Conservation (phyloP, 2,888 invertebrate species). For the Smittia aterrima region DNA sequence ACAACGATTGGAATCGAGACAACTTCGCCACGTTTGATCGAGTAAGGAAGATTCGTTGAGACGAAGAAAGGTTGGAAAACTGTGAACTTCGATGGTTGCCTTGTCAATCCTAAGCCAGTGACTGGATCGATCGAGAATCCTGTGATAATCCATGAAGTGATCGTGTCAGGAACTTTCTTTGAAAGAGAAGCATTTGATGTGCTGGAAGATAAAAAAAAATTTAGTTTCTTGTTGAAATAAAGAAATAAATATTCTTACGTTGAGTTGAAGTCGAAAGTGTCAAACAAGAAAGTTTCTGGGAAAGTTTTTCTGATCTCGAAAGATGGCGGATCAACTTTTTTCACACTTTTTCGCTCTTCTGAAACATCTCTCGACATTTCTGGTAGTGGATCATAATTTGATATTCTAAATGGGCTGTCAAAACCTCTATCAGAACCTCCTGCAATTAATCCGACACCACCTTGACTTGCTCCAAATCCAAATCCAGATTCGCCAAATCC, state of each 20-base stretch:
- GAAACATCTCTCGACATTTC: background rate
- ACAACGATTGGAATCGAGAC: constrained; percentile 83
- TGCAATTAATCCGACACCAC: no score
- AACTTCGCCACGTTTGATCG: constrained; percentile 85
- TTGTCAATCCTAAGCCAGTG: constrained; percentile 73
- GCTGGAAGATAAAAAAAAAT: constrained; percentile 46
- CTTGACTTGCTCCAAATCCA: no score
- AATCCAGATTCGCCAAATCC: no score
- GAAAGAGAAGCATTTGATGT: constrained; percentile 59
- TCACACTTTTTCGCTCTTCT: background rate
- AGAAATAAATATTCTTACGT: background rate
- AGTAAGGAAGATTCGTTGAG: constrained; percentile 81
- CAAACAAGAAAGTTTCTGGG: constrained; percentile 35
- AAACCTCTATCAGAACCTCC: no score
- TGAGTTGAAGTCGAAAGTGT: background rate
- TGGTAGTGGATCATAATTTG: no score
- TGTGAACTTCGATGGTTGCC: constrained; percentile 63
- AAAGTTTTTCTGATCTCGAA: constrained; percentile 32
- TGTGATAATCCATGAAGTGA: constrained; percentile 80
- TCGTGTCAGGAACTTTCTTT: constrained; percentile 62
- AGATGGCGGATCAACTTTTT: background rate
- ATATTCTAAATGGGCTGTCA: no score
- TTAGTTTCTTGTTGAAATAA: no score
- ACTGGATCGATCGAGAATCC: constrained; percentile 78
- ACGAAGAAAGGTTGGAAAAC: constrained; percentile 83